Percentiles rank a stretch among this genome's conserved stretches.
Conservation (phyloP, 2,797 vertebrate genomes). For the Pangasius macronema region DNA sequence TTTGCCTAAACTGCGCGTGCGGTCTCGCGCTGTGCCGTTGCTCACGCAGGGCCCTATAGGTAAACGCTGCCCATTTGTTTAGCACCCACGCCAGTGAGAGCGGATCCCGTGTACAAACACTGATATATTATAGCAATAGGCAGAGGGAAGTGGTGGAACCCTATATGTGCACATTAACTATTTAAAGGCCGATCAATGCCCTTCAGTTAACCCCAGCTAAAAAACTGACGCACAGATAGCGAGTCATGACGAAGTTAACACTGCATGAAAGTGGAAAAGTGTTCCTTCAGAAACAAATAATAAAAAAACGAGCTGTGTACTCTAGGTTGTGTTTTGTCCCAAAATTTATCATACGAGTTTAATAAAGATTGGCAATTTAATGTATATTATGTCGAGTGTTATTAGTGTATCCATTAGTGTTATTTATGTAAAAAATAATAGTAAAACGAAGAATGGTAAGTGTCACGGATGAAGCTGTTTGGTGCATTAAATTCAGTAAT, state of each 20-base stretch:
- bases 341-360: too few relatives aligned
- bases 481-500: neutral
- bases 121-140: conserved; percentile 61
- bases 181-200: conserved; percentile 68
- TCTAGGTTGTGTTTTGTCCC: too few relatives aligned
- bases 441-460: neutral
- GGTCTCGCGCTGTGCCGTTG: conserved; percentile 34
- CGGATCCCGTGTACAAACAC: conserved; percentile 53
- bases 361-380: too few relatives aligned
- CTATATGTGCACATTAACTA: conserved; percentile 66
- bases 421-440: neutral
- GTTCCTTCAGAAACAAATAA: neutral
- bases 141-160: conserved; percentile 59
- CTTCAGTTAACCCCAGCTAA: conserved; percentile 61
- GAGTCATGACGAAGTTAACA: conserved; percentile 34
- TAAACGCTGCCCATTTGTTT: conserved; percentile 60
- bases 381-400: too few relatives aligned
- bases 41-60: conserved; percentile 37
- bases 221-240: conserved; percentile 55
- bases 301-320: too few relatives aligned
- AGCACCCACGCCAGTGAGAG: conserved; percentile 52
- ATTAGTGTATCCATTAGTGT: too few relatives aligned
- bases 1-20: conserved; percentile 44
- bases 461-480: neutral
- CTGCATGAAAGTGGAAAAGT: conserved; percentile 28